Evolutionary conservation across 2,113 vertebrate genomes (phyloP), one percentile per base, ranked within the genome.

Genomic region (Perca fluviatilis): DNA sequence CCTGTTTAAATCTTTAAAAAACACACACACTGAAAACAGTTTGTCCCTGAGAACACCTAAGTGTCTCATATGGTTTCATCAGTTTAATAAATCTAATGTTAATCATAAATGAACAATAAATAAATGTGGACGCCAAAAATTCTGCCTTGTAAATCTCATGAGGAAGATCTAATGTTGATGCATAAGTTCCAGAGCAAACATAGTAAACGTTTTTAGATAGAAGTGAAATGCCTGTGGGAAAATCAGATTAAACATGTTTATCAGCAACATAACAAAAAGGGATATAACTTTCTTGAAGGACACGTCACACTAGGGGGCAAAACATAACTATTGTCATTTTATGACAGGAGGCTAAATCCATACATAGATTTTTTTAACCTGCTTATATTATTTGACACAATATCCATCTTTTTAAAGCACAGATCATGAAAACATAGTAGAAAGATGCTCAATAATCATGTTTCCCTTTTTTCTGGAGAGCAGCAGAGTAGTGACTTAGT

Each of bases 381-480:
- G 54, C 23, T 14, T 56, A 16, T 8, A 51, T 19, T 25, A 43
- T 49, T 12, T 47, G n/a, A 66, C 40, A 54, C 21, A 21, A 3
- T 46, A 19, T 40, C 3, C 14, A 19, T 27, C 5, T 65, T 50
- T 58, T 23, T 13, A 71, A 46, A 30, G 16, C 5, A 54, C 49
- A 65, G 36, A 30, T 3, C 25, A 25, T 7, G 49, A 30, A 74
- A 30, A 54, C 30, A 57, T 16, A 10, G 23, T 9, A 3, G 11
- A 46, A 65, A 54, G 61, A 71, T 50, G 51, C 33, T 47, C 43
- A 11, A 25, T 3, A 53, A 11, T 43, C 40, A 43, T 51, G 53
- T 62, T 85, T 78, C 47, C 23, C 16, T 47, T 49, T 85, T 68
- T 25, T 56, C 13, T 51, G 9, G 16, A 78, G 56, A 40, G 57